Conservation (phyloP, 2,888 invertebrate genomes). For the Agrypnus murinus region DNA sequence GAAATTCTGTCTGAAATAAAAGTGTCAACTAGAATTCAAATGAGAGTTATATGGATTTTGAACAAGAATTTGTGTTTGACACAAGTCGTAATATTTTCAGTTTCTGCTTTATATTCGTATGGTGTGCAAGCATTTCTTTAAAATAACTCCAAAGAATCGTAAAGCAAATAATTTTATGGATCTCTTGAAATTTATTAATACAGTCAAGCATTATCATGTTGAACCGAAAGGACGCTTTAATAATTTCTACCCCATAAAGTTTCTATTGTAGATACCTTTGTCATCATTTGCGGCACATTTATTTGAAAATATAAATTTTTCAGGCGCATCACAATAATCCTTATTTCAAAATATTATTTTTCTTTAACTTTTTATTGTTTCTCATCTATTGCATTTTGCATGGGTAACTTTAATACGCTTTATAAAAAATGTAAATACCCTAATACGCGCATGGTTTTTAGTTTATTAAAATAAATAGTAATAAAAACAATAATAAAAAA, state of each 20-base stretch:
- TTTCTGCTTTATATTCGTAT: constrained; percentile 18
- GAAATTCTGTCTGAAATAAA: no score
- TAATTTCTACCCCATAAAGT: constrained; percentile 30
- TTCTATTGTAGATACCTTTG: constrained; percentile 28
- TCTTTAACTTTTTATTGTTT: neutral
- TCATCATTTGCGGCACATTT: constrained; percentile 29
- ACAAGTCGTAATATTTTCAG: constrained; percentile 8
- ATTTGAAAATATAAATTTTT: constrained; percentile 20
- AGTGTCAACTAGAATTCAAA: no score
- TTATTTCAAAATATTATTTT: neutral
- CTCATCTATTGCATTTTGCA: neutral
- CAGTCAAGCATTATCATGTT: constrained; percentile 29
- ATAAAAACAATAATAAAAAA: no score
- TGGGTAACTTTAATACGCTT: neutral
- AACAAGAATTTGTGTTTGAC: neutral
- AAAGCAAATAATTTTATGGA: constrained; percentile 29
- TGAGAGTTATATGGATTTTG: neutral
- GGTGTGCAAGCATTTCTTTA: constrained; percentile 26
- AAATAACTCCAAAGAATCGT: constrained; percentile 21
- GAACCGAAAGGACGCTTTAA: constrained; percentile 25
- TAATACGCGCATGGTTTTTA: neutral
- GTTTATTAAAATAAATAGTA: constrained; percentile 2
- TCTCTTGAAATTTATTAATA: constrained; percentile 30
- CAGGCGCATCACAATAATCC: neutral
- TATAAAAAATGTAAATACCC: no score